Evolutionary conservation across 2,113 vertebrate species (phyloP).

Genomic region (Amia ocellicauda): DNA sequence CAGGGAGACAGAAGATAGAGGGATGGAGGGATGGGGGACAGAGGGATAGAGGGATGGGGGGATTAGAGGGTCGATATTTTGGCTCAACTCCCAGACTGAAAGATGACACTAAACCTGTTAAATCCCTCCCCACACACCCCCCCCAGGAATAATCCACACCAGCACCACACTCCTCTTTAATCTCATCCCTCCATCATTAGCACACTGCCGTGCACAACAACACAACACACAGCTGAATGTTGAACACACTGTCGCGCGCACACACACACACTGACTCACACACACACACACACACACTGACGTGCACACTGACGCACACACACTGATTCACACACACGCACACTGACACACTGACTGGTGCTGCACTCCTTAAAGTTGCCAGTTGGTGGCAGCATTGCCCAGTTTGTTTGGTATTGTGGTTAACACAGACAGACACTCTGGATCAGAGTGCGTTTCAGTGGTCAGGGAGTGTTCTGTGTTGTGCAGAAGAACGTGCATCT

Average conservation of each 20-base stretch:
- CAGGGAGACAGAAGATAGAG: not conserved
- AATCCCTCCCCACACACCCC: constrained; percentile 41
- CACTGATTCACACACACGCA: constrained; percentile 3
- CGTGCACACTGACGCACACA: constrained; percentile 1
- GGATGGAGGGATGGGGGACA: not conserved
- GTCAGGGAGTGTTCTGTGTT: no score
- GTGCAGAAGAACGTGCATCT: no score
- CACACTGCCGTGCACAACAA: no score
- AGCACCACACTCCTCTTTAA: no score
- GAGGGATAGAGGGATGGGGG: not conserved
- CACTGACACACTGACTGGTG: constrained; percentile 41
- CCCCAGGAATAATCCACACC: no score
- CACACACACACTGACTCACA: constrained; percentile 18
- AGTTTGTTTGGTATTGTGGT: no score
- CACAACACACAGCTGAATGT: no score
- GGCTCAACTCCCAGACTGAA: constrained; percentile 62
- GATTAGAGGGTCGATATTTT: constrained; percentile 44
- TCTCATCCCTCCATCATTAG: no score
- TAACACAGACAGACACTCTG: no score
- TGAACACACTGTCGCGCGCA: no score
- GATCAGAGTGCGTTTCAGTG: no score
- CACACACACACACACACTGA: not conserved
- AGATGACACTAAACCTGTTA: constrained; percentile 72
- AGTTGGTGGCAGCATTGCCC: no score
- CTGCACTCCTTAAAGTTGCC: constrained; percentile 13